phyloP scores from a whole-genome alignment of 64 coral and sea anemone genomes.

The Dendronephthya gigantea region DNA sequence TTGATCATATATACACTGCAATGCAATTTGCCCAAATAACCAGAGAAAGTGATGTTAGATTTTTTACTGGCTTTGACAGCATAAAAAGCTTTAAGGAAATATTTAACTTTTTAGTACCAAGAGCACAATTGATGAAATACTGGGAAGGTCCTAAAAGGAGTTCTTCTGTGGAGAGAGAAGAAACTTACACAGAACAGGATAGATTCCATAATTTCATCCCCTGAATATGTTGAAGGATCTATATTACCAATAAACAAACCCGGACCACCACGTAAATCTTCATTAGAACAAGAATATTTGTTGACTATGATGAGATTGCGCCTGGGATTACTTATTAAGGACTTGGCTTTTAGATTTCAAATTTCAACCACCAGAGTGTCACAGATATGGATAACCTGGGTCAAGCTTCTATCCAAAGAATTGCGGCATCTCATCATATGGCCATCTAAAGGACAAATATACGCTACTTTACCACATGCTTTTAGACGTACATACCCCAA shows the following conservation, averaged over 20 bases:
- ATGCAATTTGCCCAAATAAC: slow-evolving; percentile 15
- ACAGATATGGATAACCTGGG: slow-evolving; percentile 12
- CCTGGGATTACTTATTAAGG: neutral
- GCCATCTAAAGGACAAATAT: slow-evolving; percentile 6
- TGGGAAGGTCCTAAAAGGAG: slow-evolving; percentile 5
- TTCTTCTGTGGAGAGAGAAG: neutral
- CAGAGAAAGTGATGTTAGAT: slow-evolving; percentile 17
- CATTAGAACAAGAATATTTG: slow-evolving; percentile 5
- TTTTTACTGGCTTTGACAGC: slow-evolving; percentile 12
- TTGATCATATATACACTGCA: neutral
- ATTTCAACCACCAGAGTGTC: slow-evolving; percentile 19
- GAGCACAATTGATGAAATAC: neutral
- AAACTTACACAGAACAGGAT: neutral
- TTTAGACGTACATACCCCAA: neutral
- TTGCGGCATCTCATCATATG: slow-evolving; percentile 1
- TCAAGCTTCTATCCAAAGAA: slow-evolving; percentile 8
- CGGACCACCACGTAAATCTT: neutral
- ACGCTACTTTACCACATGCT: slow-evolving; percentile 11
- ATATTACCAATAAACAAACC: neutral
- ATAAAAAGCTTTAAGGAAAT: neutral
- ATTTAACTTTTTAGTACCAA: neutral
- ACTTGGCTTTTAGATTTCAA: slow-evolving; percentile 16
- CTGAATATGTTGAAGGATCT: neutral
- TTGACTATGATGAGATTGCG: slow-evolving; percentile 3
- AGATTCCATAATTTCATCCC: neutral